Conservation (phyloP, 2,888 invertebrate species). For the Folsomia candida region DNA sequence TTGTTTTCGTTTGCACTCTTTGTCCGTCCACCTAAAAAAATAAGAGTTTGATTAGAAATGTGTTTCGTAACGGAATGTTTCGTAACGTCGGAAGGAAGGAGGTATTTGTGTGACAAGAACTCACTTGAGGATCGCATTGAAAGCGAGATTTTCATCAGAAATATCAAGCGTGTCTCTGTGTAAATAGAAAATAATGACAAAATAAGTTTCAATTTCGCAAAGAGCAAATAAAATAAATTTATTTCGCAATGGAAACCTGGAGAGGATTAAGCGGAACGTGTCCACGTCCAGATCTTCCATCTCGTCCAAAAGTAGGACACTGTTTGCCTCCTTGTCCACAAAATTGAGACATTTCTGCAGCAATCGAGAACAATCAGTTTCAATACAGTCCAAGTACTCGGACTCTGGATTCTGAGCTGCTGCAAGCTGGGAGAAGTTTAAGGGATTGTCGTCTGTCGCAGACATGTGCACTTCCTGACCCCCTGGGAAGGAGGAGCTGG, state of each 20-base stretch:
- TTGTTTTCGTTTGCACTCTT: constrained; percentile 60
- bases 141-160: constrained; percentile 58
- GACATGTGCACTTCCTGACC: not conserved
- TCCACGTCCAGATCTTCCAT: constrained; percentile 65
- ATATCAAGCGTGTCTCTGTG: constrained; percentile 66
- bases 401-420: not conserved
- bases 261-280: constrained; percentile 65
- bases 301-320: constrained; percentile 60
- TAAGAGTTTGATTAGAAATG: constrained; percentile 61
- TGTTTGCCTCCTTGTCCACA: constrained; percentile 62
- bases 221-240: not conserved
- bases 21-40: constrained; percentile 58
- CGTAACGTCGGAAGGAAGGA: not conserved
- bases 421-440: not conserved
- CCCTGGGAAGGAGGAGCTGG: not conserved
- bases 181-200: too few species aligned
- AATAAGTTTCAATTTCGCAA: too few species aligned
- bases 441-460: not conserved
- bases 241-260: constrained; percentile 36
- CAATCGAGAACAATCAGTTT: constrained; percentile 61
- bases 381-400: constrained; percentile 22
- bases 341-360: constrained; percentile 66
- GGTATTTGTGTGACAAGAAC: not conserved
- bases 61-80: constrained; percentile 49
- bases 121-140: constrained; percentile 41